A percentile compares a stretch with the other conserved stretches of the same genome.
Conservation (phyloP, 2,797 vertebrate genomes). For the Lateolabrax maculatus region DNA sequence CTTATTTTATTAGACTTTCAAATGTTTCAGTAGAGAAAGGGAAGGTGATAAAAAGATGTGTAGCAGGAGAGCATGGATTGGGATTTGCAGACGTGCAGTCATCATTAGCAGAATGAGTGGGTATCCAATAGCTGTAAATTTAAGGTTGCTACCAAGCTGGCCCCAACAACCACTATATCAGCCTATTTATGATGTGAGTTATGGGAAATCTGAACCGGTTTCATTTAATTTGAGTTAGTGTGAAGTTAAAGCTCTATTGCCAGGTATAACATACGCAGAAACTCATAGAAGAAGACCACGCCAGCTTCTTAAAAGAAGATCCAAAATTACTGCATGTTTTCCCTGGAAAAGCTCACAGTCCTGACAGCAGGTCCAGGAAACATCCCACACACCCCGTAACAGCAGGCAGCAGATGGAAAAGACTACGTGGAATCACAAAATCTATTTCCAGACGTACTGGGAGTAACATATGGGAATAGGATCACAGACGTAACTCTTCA, state of each 20-base stretch:
- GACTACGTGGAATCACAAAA: constrained; percentile 61
- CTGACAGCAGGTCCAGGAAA: constrained; percentile 73
- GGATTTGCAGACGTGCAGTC: constrained; percentile 46
- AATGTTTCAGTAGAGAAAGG: constrained; percentile 29
- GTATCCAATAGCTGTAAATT: constrained; percentile 44
- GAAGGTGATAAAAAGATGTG: constrained; percentile 31
- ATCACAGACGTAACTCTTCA: constrained; percentile 62
- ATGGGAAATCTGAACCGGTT: constrained; percentile 49
- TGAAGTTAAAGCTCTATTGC: constrained; percentile 50
- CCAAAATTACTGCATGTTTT: constrained; percentile 72
- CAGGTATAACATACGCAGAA: constrained; percentile 63
- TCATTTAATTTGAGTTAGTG: constrained; percentile 46
- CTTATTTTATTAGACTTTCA: constrained; percentile 37
- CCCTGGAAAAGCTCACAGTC: constrained; percentile 69
- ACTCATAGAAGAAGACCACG: constrained; percentile 41
- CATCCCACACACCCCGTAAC: constrained; percentile 66
- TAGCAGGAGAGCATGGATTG: constrained; percentile 22
- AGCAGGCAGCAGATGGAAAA: constrained; percentile 76
- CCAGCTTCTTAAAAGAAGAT: constrained; percentile 63
- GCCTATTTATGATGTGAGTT: constrained; percentile 54
- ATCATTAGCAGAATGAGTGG: constrained; percentile 29
- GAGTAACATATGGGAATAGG: constrained; percentile 62
- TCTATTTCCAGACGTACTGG: constrained; percentile 63
- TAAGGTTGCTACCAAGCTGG: constrained; percentile 45
- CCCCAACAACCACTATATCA: constrained; percentile 30